Evolutionary conservation across 2,113 vertebrate species (phyloP).

Genomic region (Phaethornis superciliosus): DNA sequence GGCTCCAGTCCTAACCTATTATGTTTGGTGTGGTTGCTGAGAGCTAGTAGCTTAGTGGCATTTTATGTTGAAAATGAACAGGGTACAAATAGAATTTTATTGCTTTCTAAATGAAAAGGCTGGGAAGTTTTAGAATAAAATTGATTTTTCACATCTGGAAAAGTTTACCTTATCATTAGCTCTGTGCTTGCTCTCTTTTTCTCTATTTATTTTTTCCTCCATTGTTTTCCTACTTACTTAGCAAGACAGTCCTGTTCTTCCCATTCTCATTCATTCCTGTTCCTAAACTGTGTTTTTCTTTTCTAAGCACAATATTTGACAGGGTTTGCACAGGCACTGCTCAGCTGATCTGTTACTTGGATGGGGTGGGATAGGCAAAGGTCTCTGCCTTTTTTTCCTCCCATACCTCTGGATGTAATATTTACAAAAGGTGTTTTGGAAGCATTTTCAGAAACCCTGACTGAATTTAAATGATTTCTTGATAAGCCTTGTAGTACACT

Average conservation of each 20-base stretch:
- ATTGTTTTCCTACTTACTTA: slow-evolving; percentile 59
- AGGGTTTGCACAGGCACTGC: neutral
- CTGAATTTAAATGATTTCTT: neutral
- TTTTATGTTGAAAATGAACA: slow-evolving; percentile 67
- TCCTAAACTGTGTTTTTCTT: slow-evolving; percentile 24
- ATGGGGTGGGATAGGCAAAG: neutral
- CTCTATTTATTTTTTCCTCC: neutral
- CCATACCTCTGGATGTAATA: neutral
- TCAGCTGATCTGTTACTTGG: neutral
- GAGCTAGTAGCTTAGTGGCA: slow-evolving; percentile 53
- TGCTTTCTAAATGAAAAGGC: slow-evolving; percentile 70
- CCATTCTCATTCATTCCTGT: neutral
- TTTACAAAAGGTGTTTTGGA: neutral
- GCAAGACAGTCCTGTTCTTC: slow-evolving; percentile 12
- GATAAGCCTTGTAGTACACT: neutral
- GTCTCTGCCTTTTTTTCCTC: neutral
- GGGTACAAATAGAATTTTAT: slow-evolving; percentile 70
- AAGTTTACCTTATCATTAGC: slow-evolving; percentile 26
- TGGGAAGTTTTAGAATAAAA: slow-evolving; percentile 65
- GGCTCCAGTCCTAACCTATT: slow-evolving; percentile 67
- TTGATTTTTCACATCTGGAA: slow-evolving; percentile 74
- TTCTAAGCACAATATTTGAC: neutral
- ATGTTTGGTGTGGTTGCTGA: slow-evolving; percentile 15
- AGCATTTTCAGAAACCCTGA: neutral
- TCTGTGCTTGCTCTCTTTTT: neutral